These are phyloP conservation scores for Orthonevra nobilis DNA, from an alignment of 2,888 invertebrate genomes.

Conservation along the genomic window DNA sequence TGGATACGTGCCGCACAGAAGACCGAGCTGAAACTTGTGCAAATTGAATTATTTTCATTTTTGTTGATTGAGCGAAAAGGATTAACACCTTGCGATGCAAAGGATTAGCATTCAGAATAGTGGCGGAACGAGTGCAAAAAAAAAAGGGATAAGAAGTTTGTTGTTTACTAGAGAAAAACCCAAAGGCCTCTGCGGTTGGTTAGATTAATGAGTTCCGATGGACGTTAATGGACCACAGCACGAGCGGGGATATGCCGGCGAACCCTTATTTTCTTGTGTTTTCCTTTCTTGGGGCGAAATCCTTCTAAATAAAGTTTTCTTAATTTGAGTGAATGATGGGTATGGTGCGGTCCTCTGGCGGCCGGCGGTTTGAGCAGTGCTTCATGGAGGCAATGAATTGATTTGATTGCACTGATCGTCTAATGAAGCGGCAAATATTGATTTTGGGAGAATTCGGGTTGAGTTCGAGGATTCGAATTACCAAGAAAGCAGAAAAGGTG, in stretches of 20 bases:
- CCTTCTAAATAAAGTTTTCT: constrained; percentile 38
- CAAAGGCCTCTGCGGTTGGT: constrained; percentile 53
- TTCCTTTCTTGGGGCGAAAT: background rate
- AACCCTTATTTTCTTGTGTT: constrained; percentile 8
- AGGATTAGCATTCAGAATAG: constrained; percentile 59
- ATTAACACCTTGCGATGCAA: constrained; percentile 65
- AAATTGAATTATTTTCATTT: constrained; percentile 70
- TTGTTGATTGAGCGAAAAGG: constrained; percentile 69
- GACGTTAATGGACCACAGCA: constrained; percentile 64
- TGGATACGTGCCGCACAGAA: constrained; percentile 13
- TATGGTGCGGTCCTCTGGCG: background rate
- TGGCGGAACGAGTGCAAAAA: background rate
- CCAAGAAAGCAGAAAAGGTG: no score
- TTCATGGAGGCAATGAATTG: constrained; percentile 37
- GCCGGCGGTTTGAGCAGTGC: constrained; percentile 3
- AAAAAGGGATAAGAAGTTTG: constrained; percentile 43
- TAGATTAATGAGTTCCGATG: constrained; percentile 70
- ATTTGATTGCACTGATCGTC: constrained; percentile 28
- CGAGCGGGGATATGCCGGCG: constrained; percentile 21
- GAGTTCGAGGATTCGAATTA: no score
- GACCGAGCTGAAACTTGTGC: constrained; percentile 44
- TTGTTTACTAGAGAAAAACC: constrained; percentile 56
- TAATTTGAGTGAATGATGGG: constrained; percentile 11
- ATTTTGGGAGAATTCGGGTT: no score
- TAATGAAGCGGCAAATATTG: background rate